Conservation (phyloP, 2,888 invertebrate species). For the Phragmatobia fuliginosa region DNA sequence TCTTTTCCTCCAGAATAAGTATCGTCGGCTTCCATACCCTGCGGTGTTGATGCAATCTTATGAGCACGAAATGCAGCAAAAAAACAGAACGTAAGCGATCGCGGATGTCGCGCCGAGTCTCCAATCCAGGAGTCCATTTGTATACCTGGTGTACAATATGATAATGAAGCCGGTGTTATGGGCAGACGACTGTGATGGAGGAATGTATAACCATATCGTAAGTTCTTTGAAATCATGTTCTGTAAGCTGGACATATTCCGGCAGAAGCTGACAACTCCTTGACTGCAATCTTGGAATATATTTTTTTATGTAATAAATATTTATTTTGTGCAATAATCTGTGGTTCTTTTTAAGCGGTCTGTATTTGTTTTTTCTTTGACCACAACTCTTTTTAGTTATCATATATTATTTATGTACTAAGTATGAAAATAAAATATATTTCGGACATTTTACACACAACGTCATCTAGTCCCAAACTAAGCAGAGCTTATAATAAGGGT, state of each 20-base stretch:
- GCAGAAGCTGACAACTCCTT: background rate
- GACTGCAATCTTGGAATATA: background rate
- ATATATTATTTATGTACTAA: too few species aligned
- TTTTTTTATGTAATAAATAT: background rate
- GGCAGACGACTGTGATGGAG: background rate
- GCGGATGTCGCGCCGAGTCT: slow-evolving; percentile 12
- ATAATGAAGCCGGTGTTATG: slow-evolving; percentile 6
- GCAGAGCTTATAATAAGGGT: too few species aligned
- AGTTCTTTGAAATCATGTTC: background rate
- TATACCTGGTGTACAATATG: slow-evolving; percentile 5
- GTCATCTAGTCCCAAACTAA: too few species aligned
- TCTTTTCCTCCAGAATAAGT: slow-evolving; percentile 15
- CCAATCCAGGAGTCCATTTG: background rate
- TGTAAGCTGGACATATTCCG: background rate
- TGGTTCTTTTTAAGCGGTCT: background rate
- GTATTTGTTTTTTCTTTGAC: background rate
- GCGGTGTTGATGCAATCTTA: slow-evolving; percentile 18
- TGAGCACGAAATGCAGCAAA: slow-evolving; percentile 44
- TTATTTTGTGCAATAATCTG: background rate
- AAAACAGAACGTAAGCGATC: slow-evolving; percentile 23
- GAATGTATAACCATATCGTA: slow-evolving; percentile 11
- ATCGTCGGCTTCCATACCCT: background rate
- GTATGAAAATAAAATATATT: too few species aligned
- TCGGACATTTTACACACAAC: too few species aligned
- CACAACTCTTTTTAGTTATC: too few species aligned